phyloP scores from a whole-genome alignment of 2,888 invertebrate genomes.

The Troglohyphantes excavatus region DNA sequence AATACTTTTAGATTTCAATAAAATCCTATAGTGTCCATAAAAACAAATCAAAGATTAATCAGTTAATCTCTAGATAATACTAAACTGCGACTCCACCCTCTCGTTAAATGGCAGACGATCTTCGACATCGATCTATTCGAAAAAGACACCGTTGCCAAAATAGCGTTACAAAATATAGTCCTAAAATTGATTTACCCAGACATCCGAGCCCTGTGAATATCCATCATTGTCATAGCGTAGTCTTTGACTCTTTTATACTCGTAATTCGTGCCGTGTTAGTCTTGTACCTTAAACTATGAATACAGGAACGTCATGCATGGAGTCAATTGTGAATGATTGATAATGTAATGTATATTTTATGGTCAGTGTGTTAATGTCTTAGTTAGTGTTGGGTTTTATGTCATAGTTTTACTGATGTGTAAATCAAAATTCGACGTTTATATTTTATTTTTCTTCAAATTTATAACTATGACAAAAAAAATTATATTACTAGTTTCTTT shows the following conservation, averaged over 20 bases:
- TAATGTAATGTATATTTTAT: background rate
- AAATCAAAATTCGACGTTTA: too few species aligned
- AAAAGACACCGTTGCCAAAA: background rate
- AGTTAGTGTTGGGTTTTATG: too few species aligned
- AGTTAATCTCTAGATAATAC: too few species aligned
- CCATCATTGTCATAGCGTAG: background rate
- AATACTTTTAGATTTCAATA: too few species aligned
- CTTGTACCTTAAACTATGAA: background rate
- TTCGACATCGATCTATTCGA: background rate
- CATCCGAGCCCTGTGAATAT: background rate
- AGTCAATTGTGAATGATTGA: background rate
- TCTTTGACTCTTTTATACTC: too few species aligned
- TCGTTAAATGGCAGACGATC: constrained; percentile 2
- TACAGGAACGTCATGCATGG: background rate
- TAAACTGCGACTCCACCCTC: background rate
- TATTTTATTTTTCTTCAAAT: too few species aligned
- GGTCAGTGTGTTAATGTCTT: background rate
- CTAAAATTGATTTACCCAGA: background rate
- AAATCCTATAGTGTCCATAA: too few species aligned
- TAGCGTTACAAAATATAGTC: background rate
- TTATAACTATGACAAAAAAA: too few species aligned
- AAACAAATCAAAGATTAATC: too few species aligned
- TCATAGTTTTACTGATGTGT: too few species aligned
- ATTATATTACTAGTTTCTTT: too few species aligned
- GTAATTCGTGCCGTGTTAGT: background rate